Base-by-base conservation (phyloP, 64 coral and sea anemone genomes). In the Platygyra sinensis region DNA sequence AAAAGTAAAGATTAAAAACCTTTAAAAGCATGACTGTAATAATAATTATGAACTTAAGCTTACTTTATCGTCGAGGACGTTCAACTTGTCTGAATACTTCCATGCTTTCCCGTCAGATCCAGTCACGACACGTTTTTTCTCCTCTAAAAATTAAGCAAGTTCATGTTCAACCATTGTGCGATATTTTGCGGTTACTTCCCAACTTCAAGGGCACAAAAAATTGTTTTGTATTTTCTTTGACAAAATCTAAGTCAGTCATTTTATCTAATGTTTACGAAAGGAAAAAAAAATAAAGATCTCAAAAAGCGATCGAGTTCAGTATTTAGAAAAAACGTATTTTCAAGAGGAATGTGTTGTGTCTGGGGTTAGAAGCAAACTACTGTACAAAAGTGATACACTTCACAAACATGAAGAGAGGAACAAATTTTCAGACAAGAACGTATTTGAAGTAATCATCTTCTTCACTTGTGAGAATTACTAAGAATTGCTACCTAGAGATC, bases 1-100 rank as follows among this genome's bases (percentile, higher is more conserved):
- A 36, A 36, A 36, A 36, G 33, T 36, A 36, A 36, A 36, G 33
- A 36, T 36, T 3, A 24, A 20, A 65, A 24, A 65, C 42, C 42
- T 20, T 22, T 24, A 65, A 65, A 24, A 18, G n/a, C 24, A 22
- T 20, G 18, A 65, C 18, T 20, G 1, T 18, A 65, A 8, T 24
- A 27, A 27, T 10, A 69, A 27, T 22, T 2, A 69, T n/a, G 25
- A 69, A 24, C 4, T 10, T 11, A 25, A 4, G 0, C 22, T 76
- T 87, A 92, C 90, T 82, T 72, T 92, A 51, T 77, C 64, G 28
- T 78, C 30, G 11, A 92, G 29, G 14, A 13, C 22, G 50, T 86
- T 82, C 90, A 92, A 87, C 46, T 87, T 63, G 52, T 52, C 51
- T 24, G 89, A 77, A 20, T 63, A 91, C 28, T 64, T 86, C 89